phyloP scores from a whole-genome alignment of 2,113 vertebrate species.

The Naja naja region DNA sequence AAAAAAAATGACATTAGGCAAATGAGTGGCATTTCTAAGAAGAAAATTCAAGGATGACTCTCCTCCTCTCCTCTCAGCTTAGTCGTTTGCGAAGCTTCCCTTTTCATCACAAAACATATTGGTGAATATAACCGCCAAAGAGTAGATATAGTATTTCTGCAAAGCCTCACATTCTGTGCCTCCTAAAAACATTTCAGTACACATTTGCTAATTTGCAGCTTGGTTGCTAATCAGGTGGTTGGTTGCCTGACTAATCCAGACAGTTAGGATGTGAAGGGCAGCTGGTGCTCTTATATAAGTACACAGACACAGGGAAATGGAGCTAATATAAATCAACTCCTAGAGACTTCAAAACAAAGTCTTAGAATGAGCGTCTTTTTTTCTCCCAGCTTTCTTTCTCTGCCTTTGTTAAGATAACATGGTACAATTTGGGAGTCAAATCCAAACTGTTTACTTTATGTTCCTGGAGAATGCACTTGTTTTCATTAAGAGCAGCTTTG shows the following conservation, averaged over 20 bases:
- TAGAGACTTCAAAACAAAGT: constrained; percentile 61
- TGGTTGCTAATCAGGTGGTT: constrained; percentile 72
- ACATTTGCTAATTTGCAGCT: constrained; percentile 71
- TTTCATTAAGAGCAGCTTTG: constrained; percentile 14
- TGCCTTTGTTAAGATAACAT: constrained; percentile 48
- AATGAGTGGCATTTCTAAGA: constrained; percentile 73
- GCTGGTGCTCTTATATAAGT: constrained; percentile 63
- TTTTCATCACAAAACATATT: constrained; percentile 66
- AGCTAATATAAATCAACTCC: constrained; percentile 64
- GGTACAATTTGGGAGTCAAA: background rate
- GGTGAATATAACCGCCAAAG: constrained; percentile 67
- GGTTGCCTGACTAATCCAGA: constrained; percentile 71
- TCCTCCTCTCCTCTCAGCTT: constrained; percentile 32
- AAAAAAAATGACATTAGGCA: constrained; percentile 77
- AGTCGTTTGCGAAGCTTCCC: constrained; percentile 63
- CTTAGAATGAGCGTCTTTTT: constrained; percentile 44
- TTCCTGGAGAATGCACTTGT: background rate
- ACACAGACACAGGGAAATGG: constrained; percentile 62
- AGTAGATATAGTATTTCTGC: constrained; percentile 59
- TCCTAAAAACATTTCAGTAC: constrained; percentile 75
- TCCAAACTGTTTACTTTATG: constrained; percentile 12
- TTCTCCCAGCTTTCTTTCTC: constrained; percentile 43
- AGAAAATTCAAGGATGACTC: constrained; percentile 65
- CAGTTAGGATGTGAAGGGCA: constrained; percentile 69
- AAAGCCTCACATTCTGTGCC: constrained; percentile 65